Evolutionary conservation across 2,888 invertebrate genomes (phyloP).

Genomic region (Pandemis heparana): DNA sequence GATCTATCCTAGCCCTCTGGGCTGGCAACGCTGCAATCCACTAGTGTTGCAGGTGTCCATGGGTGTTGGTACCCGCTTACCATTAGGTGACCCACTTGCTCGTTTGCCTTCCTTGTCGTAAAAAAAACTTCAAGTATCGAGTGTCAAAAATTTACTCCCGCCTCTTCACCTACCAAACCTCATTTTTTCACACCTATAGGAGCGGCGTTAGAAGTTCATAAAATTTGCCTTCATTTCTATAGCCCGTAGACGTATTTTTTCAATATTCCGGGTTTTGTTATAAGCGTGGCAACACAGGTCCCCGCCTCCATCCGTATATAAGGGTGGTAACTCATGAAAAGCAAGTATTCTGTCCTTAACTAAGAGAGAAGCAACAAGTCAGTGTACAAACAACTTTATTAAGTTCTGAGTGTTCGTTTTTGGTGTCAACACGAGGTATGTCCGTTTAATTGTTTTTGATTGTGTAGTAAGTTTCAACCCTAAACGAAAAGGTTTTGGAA

Average conservation of each 20-base stretch:
- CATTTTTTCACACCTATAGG: no score
- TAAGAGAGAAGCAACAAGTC: conserved; percentile 16
- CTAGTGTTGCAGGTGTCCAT: no score
- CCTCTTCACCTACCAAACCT: no score
- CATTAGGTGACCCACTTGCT: no score
- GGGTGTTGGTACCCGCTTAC: no score
- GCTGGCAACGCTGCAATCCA: no score
- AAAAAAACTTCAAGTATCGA: no score
- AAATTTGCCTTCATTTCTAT: background rate
- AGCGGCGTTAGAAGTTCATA: no score
- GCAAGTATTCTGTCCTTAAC: conserved; percentile 33
- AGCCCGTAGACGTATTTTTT: background rate
- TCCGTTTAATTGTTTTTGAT: background rate
- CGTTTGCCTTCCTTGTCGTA: no score
- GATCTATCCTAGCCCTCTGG: no score
- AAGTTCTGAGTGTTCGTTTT: background rate
- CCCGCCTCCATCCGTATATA: conserved; percentile 47
- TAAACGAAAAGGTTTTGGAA: no score
- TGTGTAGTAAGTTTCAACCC: background rate
- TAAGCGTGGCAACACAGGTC: background rate
- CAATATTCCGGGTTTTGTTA: background rate
- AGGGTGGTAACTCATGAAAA: conserved; percentile 44
- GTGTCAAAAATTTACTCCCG: no score
- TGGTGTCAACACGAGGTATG: background rate
- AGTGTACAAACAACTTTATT: background rate